Evolutionary conservation across 2,113 vertebrate genomes (phyloP).

Genomic region (Stigmatopora nigra): DNA sequence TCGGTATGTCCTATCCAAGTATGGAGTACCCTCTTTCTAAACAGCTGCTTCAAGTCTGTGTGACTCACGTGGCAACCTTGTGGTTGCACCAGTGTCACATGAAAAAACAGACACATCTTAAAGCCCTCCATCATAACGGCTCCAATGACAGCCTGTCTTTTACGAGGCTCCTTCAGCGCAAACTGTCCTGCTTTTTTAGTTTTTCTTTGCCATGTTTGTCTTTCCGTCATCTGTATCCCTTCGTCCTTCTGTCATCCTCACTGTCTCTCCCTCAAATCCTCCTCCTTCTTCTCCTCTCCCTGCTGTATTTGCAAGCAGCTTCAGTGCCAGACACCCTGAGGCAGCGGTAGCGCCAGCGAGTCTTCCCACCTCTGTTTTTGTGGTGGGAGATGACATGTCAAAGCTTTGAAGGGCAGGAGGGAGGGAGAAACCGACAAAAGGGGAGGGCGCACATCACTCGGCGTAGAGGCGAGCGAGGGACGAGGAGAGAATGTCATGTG

Average conservation of each 20-base stretch:
- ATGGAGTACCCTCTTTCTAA: conserved; percentile 21
- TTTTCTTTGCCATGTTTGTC: conserved; percentile 26
- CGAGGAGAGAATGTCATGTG: conserved; percentile 73
- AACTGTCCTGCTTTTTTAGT: conserved; percentile 41
- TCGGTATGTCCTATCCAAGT: conserved; percentile 13
- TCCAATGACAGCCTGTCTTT: conserved; percentile 60
- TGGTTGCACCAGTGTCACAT: conserved; percentile 40
- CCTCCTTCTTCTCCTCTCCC: conserved; percentile 53
- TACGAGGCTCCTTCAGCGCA: conserved; percentile 59
- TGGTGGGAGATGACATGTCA: conserved; percentile 79
- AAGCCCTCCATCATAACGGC: conserved; percentile 57
- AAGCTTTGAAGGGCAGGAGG: conserved; percentile 76
- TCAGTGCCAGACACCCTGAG: conserved; percentile 80
- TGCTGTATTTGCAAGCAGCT: conserved; percentile 78
- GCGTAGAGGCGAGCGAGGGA: conserved; percentile 57
- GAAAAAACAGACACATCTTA: conserved; percentile 42
- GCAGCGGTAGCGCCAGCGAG: conserved; percentile 79
- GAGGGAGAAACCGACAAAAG: conserved; percentile 59
- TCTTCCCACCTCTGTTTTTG: conserved; percentile 85
- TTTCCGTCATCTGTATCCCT: conserved; percentile 37
- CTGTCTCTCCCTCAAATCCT: conserved; percentile 33
- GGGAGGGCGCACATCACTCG: conserved; percentile 72
- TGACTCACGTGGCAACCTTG: conserved; percentile 19
- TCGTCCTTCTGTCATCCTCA: conserved; percentile 24
- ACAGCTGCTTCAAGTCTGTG: conserved; percentile 26